Percentiles rank a stretch among this genome's conserved stretches.
phyloP scores from a whole-genome alignment of 2,888 invertebrate species.

The Onchidella celtica region DNA sequence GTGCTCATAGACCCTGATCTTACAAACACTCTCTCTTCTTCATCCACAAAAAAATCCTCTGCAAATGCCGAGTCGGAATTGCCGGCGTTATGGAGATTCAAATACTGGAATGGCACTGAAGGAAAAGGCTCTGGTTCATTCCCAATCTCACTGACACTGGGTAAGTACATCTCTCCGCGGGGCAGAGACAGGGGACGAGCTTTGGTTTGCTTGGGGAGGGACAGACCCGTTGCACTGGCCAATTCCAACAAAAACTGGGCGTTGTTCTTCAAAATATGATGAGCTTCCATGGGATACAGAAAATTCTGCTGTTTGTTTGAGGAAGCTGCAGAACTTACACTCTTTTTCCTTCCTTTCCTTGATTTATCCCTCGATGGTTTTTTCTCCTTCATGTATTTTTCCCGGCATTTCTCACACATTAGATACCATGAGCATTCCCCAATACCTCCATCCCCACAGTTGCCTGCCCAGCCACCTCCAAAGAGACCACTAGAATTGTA shows the following conservation, averaged over 20 bases:
- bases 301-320: constrained; percentile 67
- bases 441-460: constrained; percentile 92
- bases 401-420: constrained; percentile 94
- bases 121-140: constrained; percentile 75
- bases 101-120: constrained; percentile 75
- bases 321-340: constrained; percentile 47
- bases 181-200: constrained; percentile 55
- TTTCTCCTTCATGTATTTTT: constrained; percentile 84
- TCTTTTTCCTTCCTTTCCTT: constrained; percentile 72
- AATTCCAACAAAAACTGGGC: constrained; percentile 95
- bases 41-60: constrained; percentile 77
- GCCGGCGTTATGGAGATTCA: constrained; percentile 72
- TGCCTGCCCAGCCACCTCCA: constrained; percentile 93
- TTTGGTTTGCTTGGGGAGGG: constrained; percentile 69
- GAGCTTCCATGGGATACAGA: constrained; percentile 81
- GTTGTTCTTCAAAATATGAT: constrained; percentile 93
- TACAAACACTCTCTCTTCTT: constrained; percentile 73
- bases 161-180: constrained; percentile 69
- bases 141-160: constrained; percentile 75
- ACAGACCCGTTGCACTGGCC: constrained; percentile 87
- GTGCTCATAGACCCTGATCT: constrained; percentile 74
- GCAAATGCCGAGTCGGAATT: constrained; percentile 78
- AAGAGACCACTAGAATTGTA: constrained; percentile 95
- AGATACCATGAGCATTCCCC: constrained; percentile 92
- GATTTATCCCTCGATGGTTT: constrained; percentile 78